Base-by-base conservation (phyloP, 2,113 vertebrate species). In the Bos indicus region DNA sequence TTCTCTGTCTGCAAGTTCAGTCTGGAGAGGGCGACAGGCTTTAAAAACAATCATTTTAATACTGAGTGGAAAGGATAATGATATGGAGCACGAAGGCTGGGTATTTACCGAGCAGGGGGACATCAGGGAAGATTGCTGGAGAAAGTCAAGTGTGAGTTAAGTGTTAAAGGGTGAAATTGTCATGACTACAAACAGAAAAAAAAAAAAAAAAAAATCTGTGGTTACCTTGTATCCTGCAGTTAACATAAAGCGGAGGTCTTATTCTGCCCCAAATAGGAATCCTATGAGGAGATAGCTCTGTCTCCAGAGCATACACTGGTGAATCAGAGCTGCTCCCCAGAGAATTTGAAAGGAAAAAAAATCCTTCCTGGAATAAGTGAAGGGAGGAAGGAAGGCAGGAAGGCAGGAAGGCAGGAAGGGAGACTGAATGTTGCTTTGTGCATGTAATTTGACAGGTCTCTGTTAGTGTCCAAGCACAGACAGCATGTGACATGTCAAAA, bases 221-320 rank as follows among this genome's bases (percentile, higher is more conserved):
- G 7, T 74, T 87, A 59, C 54, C 52, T 80, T 87, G 54, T 33
- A n/a, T 60, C 17, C 64, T 93, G 48, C 64, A n/a, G 28, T 88
- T 95, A 85, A 48, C 28, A 77, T 48, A 85, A 94, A 96, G 52
- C 26, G 64, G 36, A 90, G n/a, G 51, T 95, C 90, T 92, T 90
- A 60, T 80, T 84, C 67, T 43, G 33, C 59, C 54, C 77, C 56
- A 78, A 12, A 77, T 30, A 6, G 11, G 30, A 94, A 71, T 40
- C 67, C 2, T 36, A 12, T 81, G 54, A 92, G 85, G 67, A 84
- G n/a, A 87, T 26, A 67, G 28, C 36, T 62, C 43, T 57, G 43
- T 30, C 17, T 52, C 14, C 23, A 78, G 36, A 94, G 25, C 36
- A 62, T 9, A 30, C 7, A 6, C 12, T 90, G 26, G 30, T 83